Base-by-base conservation (phyloP, 1,140 invertebrate species). In the Zaprionus inermis region DNA sequence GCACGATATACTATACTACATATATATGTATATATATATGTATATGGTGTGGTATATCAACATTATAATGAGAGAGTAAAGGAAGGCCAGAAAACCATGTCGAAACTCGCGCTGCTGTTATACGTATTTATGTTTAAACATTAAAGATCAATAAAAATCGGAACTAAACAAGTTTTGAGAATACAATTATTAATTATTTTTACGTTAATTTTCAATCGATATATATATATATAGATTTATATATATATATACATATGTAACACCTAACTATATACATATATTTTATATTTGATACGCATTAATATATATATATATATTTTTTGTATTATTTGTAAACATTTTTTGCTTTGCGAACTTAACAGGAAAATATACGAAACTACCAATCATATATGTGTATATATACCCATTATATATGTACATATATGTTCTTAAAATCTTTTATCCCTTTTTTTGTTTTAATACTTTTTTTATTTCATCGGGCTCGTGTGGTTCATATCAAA, bases 401-500 rank as follows among this genome's bases (percentile, higher is more conserved):
- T 38, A 72, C 34, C 12, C 58, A 58, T 54, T 12, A 64, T 36
- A 66, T 28, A 54, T 57, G 54, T 49, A 52, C 52, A 41, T 24
- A 30, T 68, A 73, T 67, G 44, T 54, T 72, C 67, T 59, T 22
- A 12, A 67, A 59, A 67, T 10, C n/a, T n/a, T n/a, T n/a, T n/a
- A n/a, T n/a, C n/a, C 7, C 41, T 34, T 32, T 46, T 9, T 22
- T 49, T 11, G 3, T 58, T 64, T 49, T 56, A 22, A 64, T 76
- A 44, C 7, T 24, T 32, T 28, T 54, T 36, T 28, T 36, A n/a
- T 32, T 41, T 59, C 41, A 46, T 28, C 41, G 64, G 58, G 72
- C 55, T 66, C 49, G 66, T 58, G 58, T 76, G 72, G 72, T 78
- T 78, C 76, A 78, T 78, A 78, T 78, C 76, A 78, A 70, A 75